These are phyloP conservation scores for Hystrix cristata DNA, from an alignment of 2,113 vertebrate genomes.

Conservation along the genomic window DNA sequence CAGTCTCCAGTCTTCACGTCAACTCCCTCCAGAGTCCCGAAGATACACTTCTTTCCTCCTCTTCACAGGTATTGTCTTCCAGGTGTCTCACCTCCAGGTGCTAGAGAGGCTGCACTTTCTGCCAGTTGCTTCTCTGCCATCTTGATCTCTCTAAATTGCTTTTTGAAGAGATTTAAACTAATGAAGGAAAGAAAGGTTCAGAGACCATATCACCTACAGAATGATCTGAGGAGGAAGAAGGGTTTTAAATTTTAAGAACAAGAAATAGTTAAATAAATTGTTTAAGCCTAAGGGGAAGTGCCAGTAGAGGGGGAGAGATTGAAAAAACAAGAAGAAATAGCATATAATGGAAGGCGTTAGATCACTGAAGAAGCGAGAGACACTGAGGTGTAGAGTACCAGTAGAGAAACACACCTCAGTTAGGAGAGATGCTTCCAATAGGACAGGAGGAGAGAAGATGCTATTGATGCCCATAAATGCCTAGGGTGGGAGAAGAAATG, in stretches of 20 bases:
- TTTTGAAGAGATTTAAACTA: neutral
- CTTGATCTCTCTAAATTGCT: neutral
- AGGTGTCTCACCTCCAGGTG: neutral
- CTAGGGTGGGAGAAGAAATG: neutral
- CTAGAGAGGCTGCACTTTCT: neutral
- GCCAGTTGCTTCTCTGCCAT: neutral
- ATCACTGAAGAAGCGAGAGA: neutral
- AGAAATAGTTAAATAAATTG: neutral
- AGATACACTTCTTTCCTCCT: neutral
- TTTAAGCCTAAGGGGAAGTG: constrained; percentile 7
- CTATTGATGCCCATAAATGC: neutral
- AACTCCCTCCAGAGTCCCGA: neutral
- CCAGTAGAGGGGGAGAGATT: neutral
- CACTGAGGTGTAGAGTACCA: neutral
- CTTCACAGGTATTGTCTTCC: neutral
- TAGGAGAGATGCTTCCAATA: neutral
- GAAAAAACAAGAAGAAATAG: constrained; percentile 14
- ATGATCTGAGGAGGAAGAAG: neutral
- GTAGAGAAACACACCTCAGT: neutral
- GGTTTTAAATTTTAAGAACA: constrained; percentile 36
- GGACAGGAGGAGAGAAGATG: neutral
- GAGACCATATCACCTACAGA: neutral
- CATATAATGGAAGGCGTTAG: neutral
- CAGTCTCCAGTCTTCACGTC: neutral
- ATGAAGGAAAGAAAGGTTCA: neutral